A percentile compares a stretch with the other conserved stretches of the same genome.
Evolutionary conservation across 2,888 invertebrate genomes (phyloP).

Genomic region (Koerneria pararmatus): DNA sequence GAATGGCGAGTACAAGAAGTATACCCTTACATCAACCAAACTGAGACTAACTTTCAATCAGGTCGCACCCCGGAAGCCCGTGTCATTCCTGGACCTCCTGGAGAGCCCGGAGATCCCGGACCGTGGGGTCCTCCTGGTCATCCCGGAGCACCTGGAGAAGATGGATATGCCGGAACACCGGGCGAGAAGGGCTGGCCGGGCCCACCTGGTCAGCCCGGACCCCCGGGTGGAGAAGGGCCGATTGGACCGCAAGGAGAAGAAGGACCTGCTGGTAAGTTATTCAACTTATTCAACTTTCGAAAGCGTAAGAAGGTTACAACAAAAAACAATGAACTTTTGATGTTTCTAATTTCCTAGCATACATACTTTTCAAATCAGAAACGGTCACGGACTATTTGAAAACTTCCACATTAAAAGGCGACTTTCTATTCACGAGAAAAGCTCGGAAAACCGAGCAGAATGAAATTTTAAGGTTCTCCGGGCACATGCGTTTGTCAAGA

Average conservation of each 20-base stretch:
- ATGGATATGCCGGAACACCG: slow-evolving; percentile 55
- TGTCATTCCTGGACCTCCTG: slow-evolving; percentile 58
- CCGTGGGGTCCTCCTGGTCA: slow-evolving; percentile 55
- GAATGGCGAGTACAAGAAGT: no score
- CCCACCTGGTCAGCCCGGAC: slow-evolving; percentile 56
- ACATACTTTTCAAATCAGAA: not conserved
- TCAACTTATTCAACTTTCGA: not conserved
- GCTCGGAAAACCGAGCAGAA: no score
- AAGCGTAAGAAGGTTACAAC: not conserved
- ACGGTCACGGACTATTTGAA: no score
- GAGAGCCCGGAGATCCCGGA: slow-evolving; percentile 47
- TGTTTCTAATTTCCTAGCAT: slow-evolving; percentile 8
- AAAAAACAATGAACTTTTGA: slow-evolving; percentile 6
- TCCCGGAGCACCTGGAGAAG: slow-evolving; percentile 53
- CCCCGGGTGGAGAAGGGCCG: slow-evolving; percentile 45
- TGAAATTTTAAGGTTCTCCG: slow-evolving; percentile 48
- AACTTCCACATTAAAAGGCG: no score
- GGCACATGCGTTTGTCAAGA: slow-evolving; percentile 60
- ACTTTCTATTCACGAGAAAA: no score
- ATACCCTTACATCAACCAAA: no score
- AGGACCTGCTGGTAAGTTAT: slow-evolving; percentile 45
- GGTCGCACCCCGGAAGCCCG: slow-evolving; percentile 56
- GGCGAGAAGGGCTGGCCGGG: slow-evolving; percentile 60
- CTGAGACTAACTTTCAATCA: slow-evolving; percentile 12
- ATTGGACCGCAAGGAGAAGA: slow-evolving; percentile 50